These are phyloP conservation scores for Drosophila maculinotata DNA, from an alignment of 2,888 invertebrate species.

Conservation along the genomic window DNA sequence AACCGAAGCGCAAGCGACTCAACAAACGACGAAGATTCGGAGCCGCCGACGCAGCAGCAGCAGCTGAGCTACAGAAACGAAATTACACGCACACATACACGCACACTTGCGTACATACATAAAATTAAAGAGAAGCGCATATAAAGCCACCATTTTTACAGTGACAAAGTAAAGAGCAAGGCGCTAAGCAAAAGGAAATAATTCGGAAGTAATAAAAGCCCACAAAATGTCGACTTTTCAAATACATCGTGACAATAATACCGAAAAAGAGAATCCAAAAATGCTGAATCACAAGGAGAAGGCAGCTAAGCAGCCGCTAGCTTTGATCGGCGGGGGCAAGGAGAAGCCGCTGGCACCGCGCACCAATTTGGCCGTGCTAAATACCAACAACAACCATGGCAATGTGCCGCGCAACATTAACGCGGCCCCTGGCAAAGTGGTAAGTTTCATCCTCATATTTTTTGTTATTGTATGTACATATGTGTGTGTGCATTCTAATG, in stretches of 20 bases:
- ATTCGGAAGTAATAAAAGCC: conserved; percentile 1
- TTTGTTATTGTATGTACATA: conserved; percentile 35
- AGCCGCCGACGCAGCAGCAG: conserved; percentile 51
- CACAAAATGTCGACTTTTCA: conserved; percentile 89
- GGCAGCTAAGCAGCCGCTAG: conserved; percentile 67
- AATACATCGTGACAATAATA: conserved; percentile 92
- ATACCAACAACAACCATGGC: conserved; percentile 56
- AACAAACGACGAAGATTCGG: conserved; percentile 41
- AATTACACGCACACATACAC: conserved; percentile 30
- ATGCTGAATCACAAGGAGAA: conserved; percentile 47
- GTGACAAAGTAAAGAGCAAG: conserved; percentile 40
- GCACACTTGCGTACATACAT: conserved; percentile 28
- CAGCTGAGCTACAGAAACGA: conserved; percentile 52
- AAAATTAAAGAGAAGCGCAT: conserved; percentile 51
- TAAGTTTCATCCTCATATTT: conserved; percentile 54
- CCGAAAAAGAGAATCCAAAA: conserved; percentile 88
- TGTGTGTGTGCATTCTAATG: conserved; percentile 54
- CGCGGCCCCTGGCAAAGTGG: conserved; percentile 66
- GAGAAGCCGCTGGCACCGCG: conserved; percentile 66
- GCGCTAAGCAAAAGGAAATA: conserved; percentile 21
- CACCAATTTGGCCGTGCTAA: conserved; percentile 73
- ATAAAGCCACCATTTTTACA: conserved; percentile 67
- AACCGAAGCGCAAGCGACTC: conserved; percentile 50
- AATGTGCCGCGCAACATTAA: conserved; percentile 55
- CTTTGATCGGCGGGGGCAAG: conserved; percentile 64